phyloP scores from a whole-genome alignment of 2,888 invertebrate genomes.

The Selenia dentaria region DNA sequence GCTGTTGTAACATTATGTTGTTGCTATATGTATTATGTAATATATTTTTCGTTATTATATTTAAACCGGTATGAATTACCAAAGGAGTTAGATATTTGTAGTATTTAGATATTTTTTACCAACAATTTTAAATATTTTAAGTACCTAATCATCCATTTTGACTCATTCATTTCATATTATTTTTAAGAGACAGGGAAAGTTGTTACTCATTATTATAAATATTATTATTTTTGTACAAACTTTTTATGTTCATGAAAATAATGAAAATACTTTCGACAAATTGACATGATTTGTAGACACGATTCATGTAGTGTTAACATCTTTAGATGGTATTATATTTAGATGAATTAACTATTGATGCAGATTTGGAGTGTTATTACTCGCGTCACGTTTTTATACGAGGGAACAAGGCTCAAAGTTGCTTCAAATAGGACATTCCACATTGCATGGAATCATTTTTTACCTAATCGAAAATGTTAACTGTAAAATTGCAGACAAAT shows the following conservation, averaged over 20 bases:
- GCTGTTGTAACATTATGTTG: slow-evolving; percentile 47
- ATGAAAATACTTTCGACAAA: slow-evolving; percentile 46
- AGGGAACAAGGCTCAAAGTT: slow-evolving; percentile 66
- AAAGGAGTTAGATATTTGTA: slow-evolving; percentile 80
- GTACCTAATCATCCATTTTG: slow-evolving; percentile 38
- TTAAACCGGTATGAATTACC: slow-evolving; percentile 80
- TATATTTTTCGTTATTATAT: slow-evolving; percentile 65
- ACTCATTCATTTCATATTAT: slow-evolving; percentile 29
- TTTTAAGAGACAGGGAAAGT: slow-evolving; percentile 25
- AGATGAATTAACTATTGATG: slow-evolving; percentile 54
- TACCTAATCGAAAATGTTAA: slow-evolving; percentile 12
- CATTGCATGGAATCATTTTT: slow-evolving; percentile 29
- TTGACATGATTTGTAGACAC: slow-evolving; percentile 40
- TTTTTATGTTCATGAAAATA: slow-evolving; percentile 43
- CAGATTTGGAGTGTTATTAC: slow-evolving; percentile 39
- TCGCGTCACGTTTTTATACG: slow-evolving; percentile 56
- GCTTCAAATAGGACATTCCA: slow-evolving; percentile 35
- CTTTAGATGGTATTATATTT: slow-evolving; percentile 61
- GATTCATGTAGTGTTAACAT: slow-evolving; percentile 47
- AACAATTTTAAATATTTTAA: slow-evolving; percentile 41
- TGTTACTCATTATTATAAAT: slow-evolving; percentile 33
- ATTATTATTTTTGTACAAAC: slow-evolving; percentile 39
- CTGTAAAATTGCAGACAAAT: slow-evolving; percentile 31
- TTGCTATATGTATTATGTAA: slow-evolving; percentile 60
- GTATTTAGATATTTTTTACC: slow-evolving; percentile 68